Percentiles rank a stretch among this genome's conserved stretches.
Evolutionary conservation across 2,113 vertebrate genomes (phyloP).

Genomic region (Coreoperca whiteheadi): DNA sequence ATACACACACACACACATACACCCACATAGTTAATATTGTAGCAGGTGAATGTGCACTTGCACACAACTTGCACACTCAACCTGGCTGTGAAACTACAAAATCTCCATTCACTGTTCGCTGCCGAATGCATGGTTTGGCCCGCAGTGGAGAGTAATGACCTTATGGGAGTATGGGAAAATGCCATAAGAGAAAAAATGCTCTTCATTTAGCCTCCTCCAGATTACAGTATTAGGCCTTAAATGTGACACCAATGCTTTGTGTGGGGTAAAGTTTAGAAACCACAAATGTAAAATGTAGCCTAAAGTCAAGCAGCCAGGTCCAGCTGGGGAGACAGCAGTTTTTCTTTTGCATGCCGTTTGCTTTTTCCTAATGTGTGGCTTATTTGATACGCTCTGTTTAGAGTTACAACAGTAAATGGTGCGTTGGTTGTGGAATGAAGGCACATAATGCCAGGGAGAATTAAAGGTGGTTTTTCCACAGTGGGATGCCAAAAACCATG

Average conservation of each 20-base stretch:
- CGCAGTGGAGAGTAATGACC: conserved; percentile 16
- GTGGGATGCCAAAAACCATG: conserved; percentile 70
- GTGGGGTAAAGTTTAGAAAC: conserved; percentile 34
- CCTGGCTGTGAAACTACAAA: conserved; percentile 46
- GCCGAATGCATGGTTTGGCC: conserved; percentile 15
- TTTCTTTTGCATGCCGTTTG: conserved; percentile 61
- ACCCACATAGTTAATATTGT: conserved; percentile 17
- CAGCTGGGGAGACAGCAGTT: conserved; percentile 49
- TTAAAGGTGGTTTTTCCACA: conserved; percentile 81
- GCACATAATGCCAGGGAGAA: conserved; percentile 60
- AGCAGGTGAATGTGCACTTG: conserved; percentile 71
- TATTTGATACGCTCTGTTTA: conserved; percentile 76
- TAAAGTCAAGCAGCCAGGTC: conserved; percentile 38
- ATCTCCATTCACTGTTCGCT: conserved; percentile 36
- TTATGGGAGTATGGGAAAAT: conserved; percentile 28
- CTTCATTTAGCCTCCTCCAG: background rate
- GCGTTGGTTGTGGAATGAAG: conserved; percentile 66
- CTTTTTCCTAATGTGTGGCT: conserved; percentile 70
- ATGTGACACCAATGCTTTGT: conserved; percentile 42
- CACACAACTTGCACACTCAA: conserved; percentile 35
- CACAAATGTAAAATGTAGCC: conserved; percentile 45
- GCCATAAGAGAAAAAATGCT: conserved; percentile 34
- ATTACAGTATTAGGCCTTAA: conserved; percentile 34
- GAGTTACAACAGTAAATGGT: conserved; percentile 76
- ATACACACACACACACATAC: conserved; percentile 53